Evolutionary conservation across 2,888 invertebrate genomes (phyloP).

Genomic region (Habrosyne pyritoides): DNA sequence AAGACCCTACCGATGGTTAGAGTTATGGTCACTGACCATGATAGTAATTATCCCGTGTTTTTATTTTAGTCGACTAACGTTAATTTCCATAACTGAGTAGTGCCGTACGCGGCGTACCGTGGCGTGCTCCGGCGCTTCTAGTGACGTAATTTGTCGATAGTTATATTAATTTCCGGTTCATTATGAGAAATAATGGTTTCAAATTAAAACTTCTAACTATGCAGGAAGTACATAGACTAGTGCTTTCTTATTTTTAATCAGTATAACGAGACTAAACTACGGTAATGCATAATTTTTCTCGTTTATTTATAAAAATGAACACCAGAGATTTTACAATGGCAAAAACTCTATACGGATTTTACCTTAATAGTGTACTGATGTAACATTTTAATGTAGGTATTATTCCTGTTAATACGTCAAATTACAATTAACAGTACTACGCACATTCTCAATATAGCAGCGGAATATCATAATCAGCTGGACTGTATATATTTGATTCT

Average conservation of each 20-base stretch:
- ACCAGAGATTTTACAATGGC: too few species aligned
- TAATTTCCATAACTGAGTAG: conserved; percentile 79
- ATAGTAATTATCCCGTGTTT: conserved; percentile 73
- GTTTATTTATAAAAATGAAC: too few species aligned
- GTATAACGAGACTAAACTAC: too few species aligned
- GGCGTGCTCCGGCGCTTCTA: conserved; percentile 55
- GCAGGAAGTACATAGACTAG: too few species aligned
- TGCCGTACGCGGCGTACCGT: conserved; percentile 72
- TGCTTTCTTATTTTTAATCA: too few species aligned
- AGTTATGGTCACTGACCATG: conserved; percentile 68
- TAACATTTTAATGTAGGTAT: too few species aligned
- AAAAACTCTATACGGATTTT: too few species aligned
- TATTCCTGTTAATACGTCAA: too few species aligned
- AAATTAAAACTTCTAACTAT: not conserved
- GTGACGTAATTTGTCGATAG: conserved; percentile 50
- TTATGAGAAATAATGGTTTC: not conserved
- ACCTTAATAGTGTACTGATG: too few species aligned
- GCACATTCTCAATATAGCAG: not conserved
- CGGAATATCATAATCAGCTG: not conserved
- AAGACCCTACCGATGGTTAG: conserved; percentile 56
- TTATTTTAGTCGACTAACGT: conserved; percentile 70
- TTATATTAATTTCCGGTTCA: conserved; percentile 19
- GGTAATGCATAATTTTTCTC: too few species aligned
- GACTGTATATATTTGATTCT: not conserved
- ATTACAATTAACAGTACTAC: too few species aligned